Base-by-base conservation (phyloP, 2,888 invertebrate genomes). In the Drosophila recens region DNA sequence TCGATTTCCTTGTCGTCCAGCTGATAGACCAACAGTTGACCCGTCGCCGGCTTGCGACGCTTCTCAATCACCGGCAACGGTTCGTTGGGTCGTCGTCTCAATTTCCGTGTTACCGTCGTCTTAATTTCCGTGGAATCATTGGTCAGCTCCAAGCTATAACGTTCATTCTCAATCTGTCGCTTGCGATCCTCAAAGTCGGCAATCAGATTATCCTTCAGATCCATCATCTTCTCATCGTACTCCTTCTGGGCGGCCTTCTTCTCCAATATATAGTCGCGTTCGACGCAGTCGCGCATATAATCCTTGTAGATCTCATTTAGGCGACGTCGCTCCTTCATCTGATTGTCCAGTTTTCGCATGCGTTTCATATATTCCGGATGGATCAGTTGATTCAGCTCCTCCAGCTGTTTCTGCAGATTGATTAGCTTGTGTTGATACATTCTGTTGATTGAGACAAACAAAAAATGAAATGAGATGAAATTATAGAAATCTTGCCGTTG, bases 111-210 rank as follows among this genome's bases (percentile, higher is more conserved):
- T 94, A 98, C 97, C n/a, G 97, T 97, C 11, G 98, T 98, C 90
- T 98, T 98, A n/a, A 97, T 95, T 95, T 97, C 97, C 94, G 95
- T 96, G 3, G 96, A 96, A 92, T 97, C 97, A 73, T 97, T 97
- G 59, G 97, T 97, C 0, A 99, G 93, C 91, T 99, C 99, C 94
- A 98, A 96, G 53, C 96, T 96, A 75, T 95, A 95, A 62, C 98
- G 93, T 91, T 99, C 99, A 67, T 95, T 95, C 92, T 99, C 98
- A 61, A 98, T 97, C 83, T 96, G 95, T 85, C 96, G 96, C 88
- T 96, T 94, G 90, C 98, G 98, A 86, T 99, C 98, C 90, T 98
- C 98, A 91, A 98, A 96, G 92, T 99, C 98, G 36, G 95, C 95
- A 33, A 99, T 94, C 40, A 99, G 93, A 92, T 96, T 98, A 92